These are phyloP conservation scores for Drosophila limbata DNA, from an alignment of 2,888 invertebrate genomes.

Conservation along the genomic window DNA sequence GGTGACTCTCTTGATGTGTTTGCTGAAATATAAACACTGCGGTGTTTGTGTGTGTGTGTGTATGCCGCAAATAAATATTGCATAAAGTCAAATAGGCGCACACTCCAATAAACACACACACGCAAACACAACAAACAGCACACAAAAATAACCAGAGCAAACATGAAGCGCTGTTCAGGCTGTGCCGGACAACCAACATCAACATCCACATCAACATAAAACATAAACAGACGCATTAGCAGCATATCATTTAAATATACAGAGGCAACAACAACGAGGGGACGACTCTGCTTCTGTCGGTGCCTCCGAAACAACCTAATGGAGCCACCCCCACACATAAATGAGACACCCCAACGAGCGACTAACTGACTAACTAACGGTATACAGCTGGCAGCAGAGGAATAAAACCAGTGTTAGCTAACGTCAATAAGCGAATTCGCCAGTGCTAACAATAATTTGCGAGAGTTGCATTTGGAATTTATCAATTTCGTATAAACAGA, in stretches of 20 bases:
- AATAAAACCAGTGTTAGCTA: constrained; percentile 5
- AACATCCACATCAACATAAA: constrained; percentile 64
- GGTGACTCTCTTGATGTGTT: constrained; percentile 47
- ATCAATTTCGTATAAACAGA: background rate
- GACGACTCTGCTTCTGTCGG: background rate
- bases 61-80: constrained; percentile 76
- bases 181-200: constrained; percentile 61
- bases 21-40: constrained; percentile 59
- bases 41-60: constrained; percentile 40
- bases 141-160: constrained; percentile 44
- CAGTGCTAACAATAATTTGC: constrained; percentile 12
- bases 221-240: constrained; percentile 81
- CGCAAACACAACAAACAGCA: constrained; percentile 22
- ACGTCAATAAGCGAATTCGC: constrained; percentile 25
- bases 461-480: constrained; percentile 28
- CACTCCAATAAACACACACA: constrained; percentile 44
- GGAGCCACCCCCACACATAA: constrained; percentile 32
- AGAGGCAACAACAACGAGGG: constrained; percentile 27
- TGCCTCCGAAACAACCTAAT: constrained; percentile 19
- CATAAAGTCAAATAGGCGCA: constrained; percentile 73
- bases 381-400: constrained; percentile 35
- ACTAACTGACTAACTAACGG: constrained; percentile 68
- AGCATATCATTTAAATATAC: constrained; percentile 79
- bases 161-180: constrained; percentile 34
- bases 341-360: constrained; percentile 42